These are phyloP conservation scores for Drosophila parvula DNA, from an alignment of 1,140 invertebrate genomes.

Conservation along the genomic window DNA sequence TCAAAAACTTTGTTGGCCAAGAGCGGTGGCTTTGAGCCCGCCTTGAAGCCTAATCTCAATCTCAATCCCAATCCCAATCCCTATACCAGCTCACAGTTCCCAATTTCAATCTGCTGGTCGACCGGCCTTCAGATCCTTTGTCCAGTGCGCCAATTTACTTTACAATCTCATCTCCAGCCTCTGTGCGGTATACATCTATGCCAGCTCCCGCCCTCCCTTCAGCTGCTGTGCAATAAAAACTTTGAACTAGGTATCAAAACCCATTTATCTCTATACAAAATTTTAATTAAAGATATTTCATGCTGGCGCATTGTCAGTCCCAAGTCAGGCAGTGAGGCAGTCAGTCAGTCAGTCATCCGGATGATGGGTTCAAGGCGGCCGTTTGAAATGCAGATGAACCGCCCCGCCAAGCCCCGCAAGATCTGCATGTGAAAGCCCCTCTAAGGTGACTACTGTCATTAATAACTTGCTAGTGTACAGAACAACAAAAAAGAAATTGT, in stretches of 20 bases:
- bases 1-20: conserved; percentile 74
- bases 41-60: conserved; percentile 55
- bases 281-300: conserved; percentile 82
- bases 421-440: conserved; percentile 70
- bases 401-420: conserved; percentile 3
- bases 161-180: conserved; percentile 48
- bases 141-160: conserved; percentile 75
- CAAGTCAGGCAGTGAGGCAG: conserved; percentile 6
- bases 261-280: conserved; percentile 81
- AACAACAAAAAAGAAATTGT: conserved; percentile 51
- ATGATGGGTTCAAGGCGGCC: conserved; percentile 54
- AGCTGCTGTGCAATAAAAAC: conserved; percentile 68
- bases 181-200: conserved; percentile 2
- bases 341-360: conserved; percentile 15
- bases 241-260: conserved; percentile 77
- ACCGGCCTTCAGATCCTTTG: conserved; percentile 46
- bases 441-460: conserved; percentile 73
- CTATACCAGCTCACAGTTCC: conserved; percentile 1
- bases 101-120: conserved; percentile 73
- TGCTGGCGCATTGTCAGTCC: conserved; percentile 72
- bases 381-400: conserved; percentile 70
- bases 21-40: conserved; percentile 35
- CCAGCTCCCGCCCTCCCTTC: background rate
- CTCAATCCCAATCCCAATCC: conserved; percentile 20
- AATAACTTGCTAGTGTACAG: conserved; percentile 64